Conservation (phyloP, 2,888 invertebrate genomes). For the Synergus umbraculus region DNA sequence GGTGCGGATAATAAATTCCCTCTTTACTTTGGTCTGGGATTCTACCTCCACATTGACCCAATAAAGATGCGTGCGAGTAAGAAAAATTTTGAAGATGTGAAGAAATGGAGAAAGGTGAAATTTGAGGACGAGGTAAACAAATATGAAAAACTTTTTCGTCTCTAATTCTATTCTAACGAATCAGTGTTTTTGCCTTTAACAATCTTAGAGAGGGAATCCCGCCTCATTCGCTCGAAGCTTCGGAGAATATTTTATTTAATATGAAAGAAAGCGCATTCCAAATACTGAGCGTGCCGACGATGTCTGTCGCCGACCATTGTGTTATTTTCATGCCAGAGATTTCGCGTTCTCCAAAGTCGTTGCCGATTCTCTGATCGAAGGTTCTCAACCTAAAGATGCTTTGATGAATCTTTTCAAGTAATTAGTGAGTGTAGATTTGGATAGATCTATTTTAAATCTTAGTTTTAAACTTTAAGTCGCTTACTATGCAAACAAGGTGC, state of each 20-base stretch:
- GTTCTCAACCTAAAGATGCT: constrained; percentile 57
- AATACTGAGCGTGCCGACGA: constrained; percentile 71
- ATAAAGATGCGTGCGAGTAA: constrained; percentile 20
- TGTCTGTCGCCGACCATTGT: constrained; percentile 54
- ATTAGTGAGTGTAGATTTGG: not conserved
- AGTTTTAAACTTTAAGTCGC: not conserved
- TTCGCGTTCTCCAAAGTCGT: constrained; percentile 51
- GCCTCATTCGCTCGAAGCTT: constrained; percentile 40
- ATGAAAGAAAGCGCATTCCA: constrained; percentile 71
- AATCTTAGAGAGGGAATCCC: constrained; percentile 19
- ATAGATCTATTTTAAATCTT: not conserved
- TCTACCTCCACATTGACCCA: constrained; percentile 27
- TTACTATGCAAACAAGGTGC: not conserved
- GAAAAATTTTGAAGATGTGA: constrained; percentile 14
- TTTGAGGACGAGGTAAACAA: not conserved
- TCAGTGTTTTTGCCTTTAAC: constrained; percentile 1
- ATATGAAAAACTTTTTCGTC: not conserved
- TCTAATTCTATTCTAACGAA: constrained; percentile 6
- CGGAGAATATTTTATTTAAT: constrained; percentile 74
- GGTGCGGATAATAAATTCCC: constrained; percentile 34
- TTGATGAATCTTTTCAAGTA: not conserved
- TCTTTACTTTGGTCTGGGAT: constrained; percentile 33
- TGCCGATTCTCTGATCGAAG: constrained; percentile 50
- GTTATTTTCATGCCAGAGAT: constrained; percentile 48
- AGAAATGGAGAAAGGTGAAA: not conserved